Conservation (phyloP, 2,797 vertebrate genomes). For the Chanos chanos region DNA sequence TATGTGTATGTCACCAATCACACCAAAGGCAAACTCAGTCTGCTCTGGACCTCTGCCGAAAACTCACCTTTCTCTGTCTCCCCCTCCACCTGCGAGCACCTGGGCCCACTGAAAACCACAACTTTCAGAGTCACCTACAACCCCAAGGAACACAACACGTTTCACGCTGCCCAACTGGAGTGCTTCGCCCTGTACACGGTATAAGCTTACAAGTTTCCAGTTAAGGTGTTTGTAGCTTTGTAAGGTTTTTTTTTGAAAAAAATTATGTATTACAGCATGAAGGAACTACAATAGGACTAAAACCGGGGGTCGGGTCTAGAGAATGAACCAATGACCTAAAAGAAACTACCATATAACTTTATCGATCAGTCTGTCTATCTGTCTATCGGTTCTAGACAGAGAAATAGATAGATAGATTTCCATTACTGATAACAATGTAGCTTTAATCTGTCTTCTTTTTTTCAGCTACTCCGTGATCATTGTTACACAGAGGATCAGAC, state of each 20-base stretch:
- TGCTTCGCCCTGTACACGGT: slow-evolving; percentile 87
- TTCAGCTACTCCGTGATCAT: slow-evolving; percentile 68
- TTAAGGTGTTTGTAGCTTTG: not conserved
- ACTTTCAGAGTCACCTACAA: slow-evolving; percentile 78
- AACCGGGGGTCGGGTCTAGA: no score
- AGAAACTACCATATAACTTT: no score
- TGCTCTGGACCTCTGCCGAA: slow-evolving; percentile 75
- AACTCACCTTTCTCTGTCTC: slow-evolving; percentile 75
- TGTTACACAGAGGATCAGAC: slow-evolving; percentile 66
- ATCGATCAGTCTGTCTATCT: no score
- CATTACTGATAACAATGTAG: no score
- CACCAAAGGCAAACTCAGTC: slow-evolving; percentile 77
- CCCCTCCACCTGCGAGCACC: slow-evolving; percentile 71
- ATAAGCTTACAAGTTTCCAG: not conserved
- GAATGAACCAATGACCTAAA: no score
- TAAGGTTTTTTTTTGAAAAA: no score
- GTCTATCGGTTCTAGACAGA: no score
- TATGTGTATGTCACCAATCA: slow-evolving; percentile 81
- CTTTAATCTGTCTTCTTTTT: not conserved
- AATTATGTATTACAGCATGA: no score
- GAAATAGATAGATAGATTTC: no score
- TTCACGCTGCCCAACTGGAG: slow-evolving; percentile 83
- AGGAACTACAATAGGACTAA: no score
- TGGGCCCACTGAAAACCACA: slow-evolving; percentile 82
- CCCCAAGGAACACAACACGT: slow-evolving; percentile 69